Evolutionary conservation across 2,888 invertebrate species (phyloP), one percentile per base, ranked within the genome.

Genomic region (Aporophyla nigra): DNA sequence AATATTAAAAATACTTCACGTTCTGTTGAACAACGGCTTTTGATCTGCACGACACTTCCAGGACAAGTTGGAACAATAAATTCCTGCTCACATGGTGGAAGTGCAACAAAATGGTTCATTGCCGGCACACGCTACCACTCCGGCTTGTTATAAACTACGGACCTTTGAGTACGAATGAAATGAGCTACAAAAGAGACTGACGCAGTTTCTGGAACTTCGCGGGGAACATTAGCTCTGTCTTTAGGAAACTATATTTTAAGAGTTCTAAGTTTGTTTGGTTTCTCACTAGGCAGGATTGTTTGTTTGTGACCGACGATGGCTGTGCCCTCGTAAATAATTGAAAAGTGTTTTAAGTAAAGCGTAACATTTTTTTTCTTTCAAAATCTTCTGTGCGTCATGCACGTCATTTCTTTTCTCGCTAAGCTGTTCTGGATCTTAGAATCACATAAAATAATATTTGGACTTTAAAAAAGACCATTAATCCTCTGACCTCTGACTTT

Each of bases 31-130:
- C 70, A 82, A 65, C 54, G 59, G 66, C 74, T 58, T 85, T 85
- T 82, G 85, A 78, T 83, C 71, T 74, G 58, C 71, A 82, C 83
- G 83, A 83, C 83, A 83, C 65, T 74, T 46, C 53, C 49, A 77
- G 83, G 83, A 85, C 83, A 85, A 83, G 83, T 83, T 85, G 69
- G 59, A 83, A 83, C 84, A 86, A 86, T 84, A 86, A 75, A 82
- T 85, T 85, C 63, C 63, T 76, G 71, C 71, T 76, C 78, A 73
- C 73, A 77, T 78, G 74, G 74, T 80, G 78, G 74, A 84, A 82
- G 68, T 88, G 83, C 83, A 88, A 88, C 81, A 85, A 83, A 80
- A 78, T 86, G 77, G 74, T 70, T 80, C 79, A 80, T 80, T 88
- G 80, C 74, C 63, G 73, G 80, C 79, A 73, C 82, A 79, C 80